Conservation (phyloP, 2,888 invertebrate genomes). For the Tenthredo notha region DNA sequence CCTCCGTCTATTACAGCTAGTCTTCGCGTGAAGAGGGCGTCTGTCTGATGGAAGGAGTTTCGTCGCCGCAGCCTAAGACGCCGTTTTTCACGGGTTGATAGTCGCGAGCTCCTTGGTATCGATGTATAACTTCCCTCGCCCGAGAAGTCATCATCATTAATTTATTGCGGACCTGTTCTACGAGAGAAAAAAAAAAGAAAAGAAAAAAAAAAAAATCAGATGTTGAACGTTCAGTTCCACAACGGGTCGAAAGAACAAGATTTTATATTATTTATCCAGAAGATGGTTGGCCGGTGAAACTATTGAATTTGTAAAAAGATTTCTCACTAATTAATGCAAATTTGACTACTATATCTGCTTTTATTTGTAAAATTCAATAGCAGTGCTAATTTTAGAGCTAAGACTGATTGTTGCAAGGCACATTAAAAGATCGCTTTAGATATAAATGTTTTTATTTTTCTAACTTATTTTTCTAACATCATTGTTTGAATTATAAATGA, state of each 20-base stretch:
- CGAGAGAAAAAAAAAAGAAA: neutral
- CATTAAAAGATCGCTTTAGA: neutral
- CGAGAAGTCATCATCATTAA: neutral
- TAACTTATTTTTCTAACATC: conserved; percentile 26
- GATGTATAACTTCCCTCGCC: conserved; percentile 64
- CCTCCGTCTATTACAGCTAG: conserved; percentile 74
- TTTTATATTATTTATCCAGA: neutral
- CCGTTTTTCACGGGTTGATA: conserved; percentile 74
- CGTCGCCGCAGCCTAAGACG: conserved; percentile 75
- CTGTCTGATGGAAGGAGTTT: conserved; percentile 78
- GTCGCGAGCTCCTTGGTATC: conserved; percentile 74
- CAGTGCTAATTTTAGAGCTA: conserved; percentile 8
- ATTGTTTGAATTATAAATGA: neutral
- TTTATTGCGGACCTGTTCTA: neutral
- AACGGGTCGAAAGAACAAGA: neutral
- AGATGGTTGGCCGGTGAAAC: neutral
- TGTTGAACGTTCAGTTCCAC: neutral
- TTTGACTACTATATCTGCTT: neutral
- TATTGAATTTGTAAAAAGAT: neutral
- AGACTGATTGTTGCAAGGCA: conserved; percentile 31
- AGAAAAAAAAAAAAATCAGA: neutral
- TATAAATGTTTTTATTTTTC: conserved; percentile 24
- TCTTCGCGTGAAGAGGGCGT: conserved; percentile 75
- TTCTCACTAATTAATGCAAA: neutral
- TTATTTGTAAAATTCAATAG: neutral